Base-by-base conservation (phyloP, 2,888 invertebrate species). In the Melanostoma mellinum region DNA sequence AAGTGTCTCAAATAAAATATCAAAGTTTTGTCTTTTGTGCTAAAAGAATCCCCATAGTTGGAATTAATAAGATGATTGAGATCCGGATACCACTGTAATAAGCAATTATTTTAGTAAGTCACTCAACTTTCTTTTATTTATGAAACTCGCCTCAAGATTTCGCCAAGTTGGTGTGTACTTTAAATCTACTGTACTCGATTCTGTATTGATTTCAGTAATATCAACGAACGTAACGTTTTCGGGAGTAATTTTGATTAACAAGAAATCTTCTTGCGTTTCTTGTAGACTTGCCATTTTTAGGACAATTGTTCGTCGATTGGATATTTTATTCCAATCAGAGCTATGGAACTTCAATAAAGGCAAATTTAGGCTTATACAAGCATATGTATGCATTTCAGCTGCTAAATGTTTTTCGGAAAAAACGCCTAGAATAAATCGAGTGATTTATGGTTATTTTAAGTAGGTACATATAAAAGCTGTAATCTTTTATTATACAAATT, bases 251-350 rank as follows among this genome's bases (percentile, higher is more conserved):
- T 87, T 88, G 10, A 89, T 35, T 2, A 87, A 86, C 0, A 85
- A 85, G 20, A 88, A 85, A 1, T 88, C 86, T 6, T 87, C 86
- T 9, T 87, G 86, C 0, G 76, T 20, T 3, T 85, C 86, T 33
- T 88, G 88, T 6, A 86, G 81, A 40, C 87, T 88, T 30, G 88
- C 87, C 80, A 89, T 87, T 61, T 87, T 81, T 4, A 90, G 50
- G 3, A 89, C 40, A 0, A 90, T 86, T 67, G 88, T 87, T 6
- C 90, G 88, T 5, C 89, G 87, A 3, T 85, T 35, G 3, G 90
- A 87, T 67, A 90, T 74, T n/a, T 89, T 88, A 87, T 91, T 91
- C 90, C 90, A 91, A 32, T 85, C 72, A 0, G 89, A 90, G 3
- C 78, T 86, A 40, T 42, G 61, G 69, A 88, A 91, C 71, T 88